Conservation (phyloP, 1,140 invertebrate genomes). For the Trichoplusia ni region DNA sequence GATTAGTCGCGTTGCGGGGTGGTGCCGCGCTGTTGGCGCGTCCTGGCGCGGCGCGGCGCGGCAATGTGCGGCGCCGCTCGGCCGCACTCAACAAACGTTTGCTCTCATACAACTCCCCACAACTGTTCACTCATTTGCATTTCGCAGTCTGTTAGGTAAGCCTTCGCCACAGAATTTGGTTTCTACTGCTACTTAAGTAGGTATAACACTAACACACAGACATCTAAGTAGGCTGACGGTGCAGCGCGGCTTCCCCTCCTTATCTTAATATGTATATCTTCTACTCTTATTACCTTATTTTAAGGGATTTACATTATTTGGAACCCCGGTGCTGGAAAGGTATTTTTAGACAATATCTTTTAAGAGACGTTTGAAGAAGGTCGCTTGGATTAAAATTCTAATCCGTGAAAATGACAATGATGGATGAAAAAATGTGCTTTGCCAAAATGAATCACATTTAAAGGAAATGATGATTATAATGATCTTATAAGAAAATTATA, state of each 20-base stretch:
- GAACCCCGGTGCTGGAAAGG: slow-evolving; percentile 3
- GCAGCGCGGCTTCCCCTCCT: slow-evolving; percentile 1
- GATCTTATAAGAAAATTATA: too few species aligned
- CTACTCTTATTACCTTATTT: slow-evolving; percentile 12
- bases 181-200: slow-evolving; percentile 24
- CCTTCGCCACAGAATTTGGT: slow-evolving; percentile 36
- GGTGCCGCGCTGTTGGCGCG: neutral
- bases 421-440: too few species aligned
- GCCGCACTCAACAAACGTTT: slow-evolving; percentile 41
- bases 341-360: neutral
- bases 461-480: too few species aligned
- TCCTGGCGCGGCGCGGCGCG: neutral
- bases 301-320: slow-evolving; percentile 13
- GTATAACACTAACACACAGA: slow-evolving; percentile 22
- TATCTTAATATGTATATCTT: slow-evolving; percentile 19
- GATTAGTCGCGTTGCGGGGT: slow-evolving; percentile 33
- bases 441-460: too few species aligned
- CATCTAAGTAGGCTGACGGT: slow-evolving; percentile 17
- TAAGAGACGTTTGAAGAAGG: too few species aligned
- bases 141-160: slow-evolving; percentile 40
- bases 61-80: slow-evolving; percentile 4
- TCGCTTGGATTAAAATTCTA: too few species aligned
- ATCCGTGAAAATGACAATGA: too few species aligned
- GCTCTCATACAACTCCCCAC: slow-evolving; percentile 35
- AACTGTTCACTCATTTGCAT: slow-evolving; percentile 48